These are phyloP conservation scores for Stomatorhinus walkeri DNA, from an alignment of 2,797 vertebrate species.

Conservation along the genomic window DNA sequence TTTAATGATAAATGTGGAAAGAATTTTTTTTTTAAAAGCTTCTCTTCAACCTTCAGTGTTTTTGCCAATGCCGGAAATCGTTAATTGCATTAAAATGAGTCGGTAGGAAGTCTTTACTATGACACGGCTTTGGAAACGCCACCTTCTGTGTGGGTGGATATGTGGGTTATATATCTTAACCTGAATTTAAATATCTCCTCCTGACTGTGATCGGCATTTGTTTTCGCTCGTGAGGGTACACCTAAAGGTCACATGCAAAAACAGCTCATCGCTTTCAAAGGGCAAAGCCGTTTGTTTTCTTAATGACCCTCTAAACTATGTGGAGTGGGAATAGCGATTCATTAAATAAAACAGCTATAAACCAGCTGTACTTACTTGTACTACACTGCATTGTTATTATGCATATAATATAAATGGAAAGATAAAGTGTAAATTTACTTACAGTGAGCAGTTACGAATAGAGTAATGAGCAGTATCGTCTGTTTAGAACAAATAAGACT, in stretches of 20 bases:
- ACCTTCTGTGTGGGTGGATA: background rate
- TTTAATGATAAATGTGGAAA: background rate
- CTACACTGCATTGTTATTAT: constrained; percentile 14
- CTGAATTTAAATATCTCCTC: background rate
- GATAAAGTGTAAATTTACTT: background rate
- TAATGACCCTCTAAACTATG: constrained; percentile 21
- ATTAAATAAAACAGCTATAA: constrained; percentile 15
- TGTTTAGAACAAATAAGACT: background rate
- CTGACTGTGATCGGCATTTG: background rate
- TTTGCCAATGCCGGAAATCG: background rate
- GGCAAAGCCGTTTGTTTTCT: constrained; percentile 22
- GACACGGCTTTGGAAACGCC: background rate
- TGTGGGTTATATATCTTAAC: background rate
- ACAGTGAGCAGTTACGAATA: background rate
- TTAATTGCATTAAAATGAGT: background rate
- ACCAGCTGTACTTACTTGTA: background rate
- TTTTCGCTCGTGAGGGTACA: background rate
- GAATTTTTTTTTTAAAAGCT: background rate
- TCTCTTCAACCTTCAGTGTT: background rate
- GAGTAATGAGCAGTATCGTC: background rate
- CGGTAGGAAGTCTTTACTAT: background rate
- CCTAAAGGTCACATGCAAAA: constrained; percentile 21
- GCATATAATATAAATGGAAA: background rate
- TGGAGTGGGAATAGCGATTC: background rate
- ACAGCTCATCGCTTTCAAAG: constrained; percentile 25